Conservation (phyloP, 2,888 invertebrate genomes). For the Harmothoe impar region DNA sequence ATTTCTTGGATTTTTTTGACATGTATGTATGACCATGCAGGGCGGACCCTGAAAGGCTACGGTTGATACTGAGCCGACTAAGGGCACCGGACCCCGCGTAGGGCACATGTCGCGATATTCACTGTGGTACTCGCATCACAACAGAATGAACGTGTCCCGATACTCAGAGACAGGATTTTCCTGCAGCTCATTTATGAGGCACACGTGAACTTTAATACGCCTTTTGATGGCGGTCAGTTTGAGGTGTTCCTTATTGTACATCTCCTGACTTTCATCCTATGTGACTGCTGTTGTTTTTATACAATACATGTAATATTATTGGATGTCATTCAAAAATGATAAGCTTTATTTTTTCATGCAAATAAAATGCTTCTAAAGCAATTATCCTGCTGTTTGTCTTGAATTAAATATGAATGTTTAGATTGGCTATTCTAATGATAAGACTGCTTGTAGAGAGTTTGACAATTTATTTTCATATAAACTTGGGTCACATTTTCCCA, state of each 20-base stretch:
- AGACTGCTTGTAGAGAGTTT: no score
- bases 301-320: not conserved
- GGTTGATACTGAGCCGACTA: not conserved
- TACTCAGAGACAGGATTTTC: slow-evolving; percentile 3
- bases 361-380: not conserved
- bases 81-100: not conserved
- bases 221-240: not conserved
- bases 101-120: not conserved
- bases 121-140: not conserved
- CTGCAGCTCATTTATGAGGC: not conserved
- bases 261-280: not conserved
- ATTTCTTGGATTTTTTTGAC: not conserved
- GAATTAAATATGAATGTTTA: not conserved
- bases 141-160: not conserved
- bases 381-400: not conserved
- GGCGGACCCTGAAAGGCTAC: not conserved
- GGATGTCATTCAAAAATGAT: not conserved
- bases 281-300: not conserved
- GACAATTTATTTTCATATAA: no score
- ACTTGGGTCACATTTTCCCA: no score
- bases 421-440: no score
- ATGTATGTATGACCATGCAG: not conserved
- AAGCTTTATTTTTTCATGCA: not conserved
- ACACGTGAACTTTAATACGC: not conserved
- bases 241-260: not conserved